Conservation (phyloP, 2,888 invertebrate genomes). For the Metellina segmentata region DNA sequence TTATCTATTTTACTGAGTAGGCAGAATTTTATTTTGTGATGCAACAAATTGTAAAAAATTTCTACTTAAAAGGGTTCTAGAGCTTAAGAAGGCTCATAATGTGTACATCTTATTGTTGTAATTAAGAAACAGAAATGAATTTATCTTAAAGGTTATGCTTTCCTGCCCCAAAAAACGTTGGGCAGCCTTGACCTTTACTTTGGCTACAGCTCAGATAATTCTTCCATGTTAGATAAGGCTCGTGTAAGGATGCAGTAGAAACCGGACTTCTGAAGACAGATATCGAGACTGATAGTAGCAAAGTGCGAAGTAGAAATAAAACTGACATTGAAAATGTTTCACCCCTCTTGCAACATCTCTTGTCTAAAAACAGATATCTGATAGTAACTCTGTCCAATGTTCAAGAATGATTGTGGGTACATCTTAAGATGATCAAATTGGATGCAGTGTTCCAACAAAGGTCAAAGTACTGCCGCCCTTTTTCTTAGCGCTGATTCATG, state of each 20-base stretch:
- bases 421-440: background rate
- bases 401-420: background rate
- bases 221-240: background rate
- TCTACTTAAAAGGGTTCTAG: no score
- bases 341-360: slow-evolving; percentile 4
- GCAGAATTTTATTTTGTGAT: no score
- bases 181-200: background rate
- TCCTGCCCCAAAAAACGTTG: no score
- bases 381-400: background rate
- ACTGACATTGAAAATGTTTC: slow-evolving; percentile 23
- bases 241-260: background rate
- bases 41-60: no score
- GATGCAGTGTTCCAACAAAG: background rate
- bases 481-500: background rate
- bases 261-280: background rate
- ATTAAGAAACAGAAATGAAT: no score
- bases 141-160: no score
- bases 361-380: slow-evolving; percentile 22
- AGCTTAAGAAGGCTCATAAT: no score
- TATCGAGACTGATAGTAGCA: slow-evolving; percentile 4
- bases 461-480: background rate
- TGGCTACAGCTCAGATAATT: background rate
- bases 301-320: slow-evolving; percentile 4
- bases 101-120: no score
- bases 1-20: no score